Evolutionary conservation across 2,888 invertebrate species (phyloP), one percentile per base, ranked within the genome.

Genomic region (Encarsia formosa): DNA sequence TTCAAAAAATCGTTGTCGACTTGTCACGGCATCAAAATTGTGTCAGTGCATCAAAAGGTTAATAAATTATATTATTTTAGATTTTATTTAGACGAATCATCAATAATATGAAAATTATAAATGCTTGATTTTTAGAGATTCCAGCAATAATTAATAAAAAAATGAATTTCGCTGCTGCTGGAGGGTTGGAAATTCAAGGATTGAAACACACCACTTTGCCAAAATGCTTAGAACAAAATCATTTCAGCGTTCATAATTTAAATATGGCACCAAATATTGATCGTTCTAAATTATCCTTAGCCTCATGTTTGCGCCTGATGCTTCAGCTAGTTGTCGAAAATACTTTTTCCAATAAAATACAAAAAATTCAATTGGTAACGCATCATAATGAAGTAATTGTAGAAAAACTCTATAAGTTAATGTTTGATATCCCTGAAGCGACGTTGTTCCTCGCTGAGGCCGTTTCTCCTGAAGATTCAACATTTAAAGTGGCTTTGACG

Each of bases 101-200:
- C 29, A 13, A 9, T 8, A 9, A 13, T 29, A 29, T 8, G 13
- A 29, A 13, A 29, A 29, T 29, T 29, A 29, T 29, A 29, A 9
- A 8, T 29, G 8, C 29, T 29, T 29, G 8, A 9, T 29, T 54
- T 50, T 47, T n/a, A 55, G 54, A 19, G 8, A 13, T 51, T 4
- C 3, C 9, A 20, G 38, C 35, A 16, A 4, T 22, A 2, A 9
- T 44, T 9, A 20, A 76, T 58, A 66, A 66, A 29, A 62, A 73
- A 3, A 65, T 77, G 19, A 75, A 74, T 13, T 58, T 70, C 2
- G 67, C 78, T 18, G 62, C 69, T 32, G 74, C 79, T 18, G 81
- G 80, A n/a, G 82, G 82, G 6, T 75, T 83, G 1, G 79, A 81
- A 66, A 76, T 84, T 1, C 75, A 76, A 37, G 81, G 80, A 18